Evolutionary conservation across 2,797 vertebrate species (phyloP).

Genomic region (Ceyx erithaca): DNA sequence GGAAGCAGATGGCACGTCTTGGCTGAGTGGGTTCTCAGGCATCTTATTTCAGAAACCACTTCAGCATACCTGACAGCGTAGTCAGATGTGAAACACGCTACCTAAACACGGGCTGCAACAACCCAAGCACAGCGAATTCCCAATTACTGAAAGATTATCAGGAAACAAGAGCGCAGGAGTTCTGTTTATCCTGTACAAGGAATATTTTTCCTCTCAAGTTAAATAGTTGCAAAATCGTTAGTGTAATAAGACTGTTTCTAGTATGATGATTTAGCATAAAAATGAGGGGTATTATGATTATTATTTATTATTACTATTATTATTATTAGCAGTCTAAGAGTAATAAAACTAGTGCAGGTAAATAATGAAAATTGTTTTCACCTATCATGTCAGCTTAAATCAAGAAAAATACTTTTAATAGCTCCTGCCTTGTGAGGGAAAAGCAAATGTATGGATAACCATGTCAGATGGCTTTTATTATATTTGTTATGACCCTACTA

Average conservation of each 20-base stretch:
- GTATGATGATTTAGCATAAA: background rate
- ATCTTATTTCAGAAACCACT: background rate
- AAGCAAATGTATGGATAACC: background rate
- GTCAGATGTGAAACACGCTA: background rate
- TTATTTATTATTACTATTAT: background rate
- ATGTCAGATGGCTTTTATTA: background rate
- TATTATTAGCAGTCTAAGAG: background rate
- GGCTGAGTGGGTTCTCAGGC: slow-evolving; percentile 20
- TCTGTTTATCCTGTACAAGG: background rate
- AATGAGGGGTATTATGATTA: background rate
- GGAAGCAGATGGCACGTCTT: slow-evolving; percentile 39
- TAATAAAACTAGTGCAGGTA: background rate
- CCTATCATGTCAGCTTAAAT: background rate
- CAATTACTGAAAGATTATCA: background rate
- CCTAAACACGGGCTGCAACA: background rate
- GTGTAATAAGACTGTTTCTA: background rate
- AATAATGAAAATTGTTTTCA: background rate
- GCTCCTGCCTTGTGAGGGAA: background rate
- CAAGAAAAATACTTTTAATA: background rate
- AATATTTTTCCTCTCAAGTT: background rate
- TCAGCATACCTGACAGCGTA: background rate
- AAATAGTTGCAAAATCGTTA: background rate
- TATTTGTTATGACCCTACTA: fast-evolving
- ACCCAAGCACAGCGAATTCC: background rate
- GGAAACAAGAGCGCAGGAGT: background rate